Evolutionary conservation across 2,888 invertebrate species (phyloP).

Genomic region (Eugnorisma glareosa): DNA sequence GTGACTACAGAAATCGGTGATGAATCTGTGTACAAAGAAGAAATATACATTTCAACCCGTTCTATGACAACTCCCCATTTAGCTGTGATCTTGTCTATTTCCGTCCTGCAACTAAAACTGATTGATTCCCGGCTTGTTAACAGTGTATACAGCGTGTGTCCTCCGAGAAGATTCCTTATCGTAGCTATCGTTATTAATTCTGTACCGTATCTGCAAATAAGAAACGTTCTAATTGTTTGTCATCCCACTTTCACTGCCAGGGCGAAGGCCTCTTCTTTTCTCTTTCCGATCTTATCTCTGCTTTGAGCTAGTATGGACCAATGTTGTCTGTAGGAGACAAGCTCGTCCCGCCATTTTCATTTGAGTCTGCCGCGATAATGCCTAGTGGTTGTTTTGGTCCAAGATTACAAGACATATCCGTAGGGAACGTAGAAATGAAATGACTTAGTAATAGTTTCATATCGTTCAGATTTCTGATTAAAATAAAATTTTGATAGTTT

Average conservation of each 20-base stretch:
- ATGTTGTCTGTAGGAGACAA: background rate
- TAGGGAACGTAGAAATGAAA: background rate
- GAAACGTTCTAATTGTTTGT: background rate
- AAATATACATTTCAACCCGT: conserved; percentile 91
- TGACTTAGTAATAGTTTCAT: background rate
- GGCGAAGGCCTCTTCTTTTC: background rate
- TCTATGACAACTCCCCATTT: conserved; percentile 91
- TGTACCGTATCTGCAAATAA: conserved; percentile 77
- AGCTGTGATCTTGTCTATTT: conserved; percentile 87
- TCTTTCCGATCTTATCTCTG: background rate
- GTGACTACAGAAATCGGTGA: background rate
- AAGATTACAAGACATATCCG: background rate
- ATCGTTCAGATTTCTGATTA: background rate
- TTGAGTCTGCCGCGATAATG: background rate
- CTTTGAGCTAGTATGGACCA: background rate
- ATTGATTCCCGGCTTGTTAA: conserved; percentile 91
- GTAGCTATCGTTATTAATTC: conserved; percentile 85
- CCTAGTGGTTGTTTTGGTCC: background rate
- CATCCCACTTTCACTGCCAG: background rate
- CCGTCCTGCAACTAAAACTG: conserved; percentile 87
- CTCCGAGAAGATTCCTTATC: conserved; percentile 91
- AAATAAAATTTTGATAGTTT: conserved; percentile 43
- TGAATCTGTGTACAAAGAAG: background rate
- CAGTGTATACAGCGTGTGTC: conserved; percentile 91
- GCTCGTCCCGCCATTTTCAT: background rate